phyloP scores from a whole-genome alignment of 2,113 vertebrate species.

The Nyctibius bracteatus region DNA sequence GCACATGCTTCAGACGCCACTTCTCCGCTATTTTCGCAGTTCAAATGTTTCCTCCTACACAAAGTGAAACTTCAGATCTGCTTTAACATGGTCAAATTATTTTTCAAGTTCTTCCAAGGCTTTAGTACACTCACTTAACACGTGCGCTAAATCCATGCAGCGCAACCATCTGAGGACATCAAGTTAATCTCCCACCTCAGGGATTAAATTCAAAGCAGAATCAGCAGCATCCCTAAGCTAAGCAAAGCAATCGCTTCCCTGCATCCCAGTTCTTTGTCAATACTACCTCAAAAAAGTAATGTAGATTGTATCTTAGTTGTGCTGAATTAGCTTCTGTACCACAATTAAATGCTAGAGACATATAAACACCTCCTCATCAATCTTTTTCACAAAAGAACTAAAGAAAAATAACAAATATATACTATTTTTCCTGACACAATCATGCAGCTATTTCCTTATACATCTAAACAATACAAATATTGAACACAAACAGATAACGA shows the following conservation, averaged over 20 bases:
- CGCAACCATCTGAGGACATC: not conserved
- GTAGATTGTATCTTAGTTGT: not conserved
- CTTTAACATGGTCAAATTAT: not conserved
- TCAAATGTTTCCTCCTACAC: not conserved
- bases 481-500: not conserved
- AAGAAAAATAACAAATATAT: not conserved
- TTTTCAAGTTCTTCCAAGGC: not conserved
- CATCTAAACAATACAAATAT: not conserved
- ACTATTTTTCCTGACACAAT: not conserved
- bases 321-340: not conserved
- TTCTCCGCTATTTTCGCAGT: not conserved
- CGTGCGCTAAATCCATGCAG: not conserved
- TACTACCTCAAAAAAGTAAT: not conserved
- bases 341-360: not conserved
- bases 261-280: not conserved
- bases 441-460: not conserved
- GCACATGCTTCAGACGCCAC: not conserved
- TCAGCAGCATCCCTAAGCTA: conserved; percentile 19
- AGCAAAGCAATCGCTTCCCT: not conserved
- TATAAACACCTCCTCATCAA: not conserved
- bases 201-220: conserved; percentile 3
- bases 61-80: not conserved
- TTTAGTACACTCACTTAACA: not conserved
- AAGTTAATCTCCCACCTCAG: not conserved
- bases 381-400: not conserved